phyloP scores from a whole-genome alignment of 2,797 vertebrate species.

The Cephalopachus bancanus region DNA sequence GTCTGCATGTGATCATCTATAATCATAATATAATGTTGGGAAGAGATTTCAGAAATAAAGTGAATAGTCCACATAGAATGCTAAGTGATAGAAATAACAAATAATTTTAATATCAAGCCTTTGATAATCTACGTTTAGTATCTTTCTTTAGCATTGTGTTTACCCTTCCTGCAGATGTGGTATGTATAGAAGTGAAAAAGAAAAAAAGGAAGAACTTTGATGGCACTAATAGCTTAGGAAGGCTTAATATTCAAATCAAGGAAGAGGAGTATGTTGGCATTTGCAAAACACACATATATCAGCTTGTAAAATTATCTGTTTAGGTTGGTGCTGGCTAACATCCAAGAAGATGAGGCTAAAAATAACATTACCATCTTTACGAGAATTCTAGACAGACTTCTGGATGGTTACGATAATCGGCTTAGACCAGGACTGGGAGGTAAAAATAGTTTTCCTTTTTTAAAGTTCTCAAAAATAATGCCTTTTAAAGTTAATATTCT shows the following conservation, averaged over 20 bases:
- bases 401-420: conserved; percentile 99
- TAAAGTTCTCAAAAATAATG: conserved; percentile 67
- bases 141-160: conserved; percentile 14
- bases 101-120: conserved; percentile 23
- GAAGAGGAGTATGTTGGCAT: conserved; percentile 45
- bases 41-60: background rate
- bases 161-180: background rate
- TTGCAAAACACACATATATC: conserved; percentile 64
- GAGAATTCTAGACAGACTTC: conserved; percentile 97
- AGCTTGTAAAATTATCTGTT: conserved; percentile 87
- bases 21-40: background rate
- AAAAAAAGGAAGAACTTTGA: background rate
- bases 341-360: conserved; percentile 95
- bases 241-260: conserved; percentile 40
- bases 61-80: background rate
- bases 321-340: conserved; percentile 93
- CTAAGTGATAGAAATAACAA: background rate
- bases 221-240: conserved; percentile 12
- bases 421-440: conserved; percentile 98
- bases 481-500: conserved; percentile 29
- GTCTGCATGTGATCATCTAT: background rate
- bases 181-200: conserved; percentile 45
- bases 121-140: conserved; percentile 7
- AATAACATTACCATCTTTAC: conserved; percentile 99
- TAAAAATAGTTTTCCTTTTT: conserved; percentile 88